These are phyloP conservation scores for Labeo calbasu DNA, from an alignment of 2,797 vertebrate species.

Conservation along the genomic window DNA sequence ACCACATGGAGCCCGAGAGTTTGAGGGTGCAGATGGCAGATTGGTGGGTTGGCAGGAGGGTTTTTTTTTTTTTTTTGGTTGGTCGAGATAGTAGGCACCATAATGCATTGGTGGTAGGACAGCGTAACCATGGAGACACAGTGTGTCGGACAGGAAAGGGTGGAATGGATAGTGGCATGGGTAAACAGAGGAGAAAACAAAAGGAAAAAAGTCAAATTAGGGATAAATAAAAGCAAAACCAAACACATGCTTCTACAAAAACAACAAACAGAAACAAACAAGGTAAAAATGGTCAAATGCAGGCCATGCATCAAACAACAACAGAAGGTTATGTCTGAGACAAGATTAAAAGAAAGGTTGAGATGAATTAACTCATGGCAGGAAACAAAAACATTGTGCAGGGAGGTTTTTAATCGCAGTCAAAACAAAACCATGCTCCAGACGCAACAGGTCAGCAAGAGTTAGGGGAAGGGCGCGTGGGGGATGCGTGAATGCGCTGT, in stretches of 20 bases:
- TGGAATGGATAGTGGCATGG: conserved; percentile 73
- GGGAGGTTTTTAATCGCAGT: conserved; percentile 45
- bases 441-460: conserved; percentile 56
- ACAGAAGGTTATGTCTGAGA: conserved; percentile 47
- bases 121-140: conserved; percentile 82
- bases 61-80: conserved; percentile 71
- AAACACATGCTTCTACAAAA: conserved; percentile 84
- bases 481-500: conserved; percentile 14
- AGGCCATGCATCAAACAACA: conserved; percentile 78
- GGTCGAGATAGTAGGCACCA: conserved; percentile 80
- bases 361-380: conserved; percentile 48
- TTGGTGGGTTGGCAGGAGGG: conserved; percentile 70
- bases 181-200: conserved; percentile 86
- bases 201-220: conserved; percentile 83
- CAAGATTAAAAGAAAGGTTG: conserved; percentile 42
- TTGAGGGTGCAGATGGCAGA: conserved; percentile 54
- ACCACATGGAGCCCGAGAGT: conserved; percentile 41
- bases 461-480: conserved; percentile 33
- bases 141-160: conserved; percentile 61
- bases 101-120: conserved; percentile 87
- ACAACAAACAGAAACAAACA: conserved; percentile 72
- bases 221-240: conserved; percentile 72
- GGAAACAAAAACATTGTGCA: conserved; percentile 34
- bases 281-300: conserved; percentile 69
- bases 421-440: conserved; percentile 50